phyloP scores from a whole-genome alignment of 1,140 invertebrate genomes.

The Diorhabda elongata region DNA sequence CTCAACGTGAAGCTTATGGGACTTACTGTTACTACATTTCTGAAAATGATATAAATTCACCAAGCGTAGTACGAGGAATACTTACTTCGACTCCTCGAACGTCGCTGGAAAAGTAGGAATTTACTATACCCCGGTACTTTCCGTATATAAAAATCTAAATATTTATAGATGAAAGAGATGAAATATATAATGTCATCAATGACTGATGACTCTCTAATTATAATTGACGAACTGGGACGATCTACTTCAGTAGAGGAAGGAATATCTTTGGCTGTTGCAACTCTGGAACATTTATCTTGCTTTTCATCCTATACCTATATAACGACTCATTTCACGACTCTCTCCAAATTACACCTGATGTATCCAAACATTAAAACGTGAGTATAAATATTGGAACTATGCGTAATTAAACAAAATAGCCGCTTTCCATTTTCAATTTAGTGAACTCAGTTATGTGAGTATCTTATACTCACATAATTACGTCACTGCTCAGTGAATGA shows the following conservation, averaged over 20 bases:
- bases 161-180: slow-evolving; percentile 73
- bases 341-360: slow-evolving; percentile 67
- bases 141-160: not conserved
- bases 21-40: no score
- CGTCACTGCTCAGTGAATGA: no score
- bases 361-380: slow-evolving; percentile 77
- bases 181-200: slow-evolving; percentile 71
- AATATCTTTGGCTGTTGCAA: slow-evolving; percentile 73
- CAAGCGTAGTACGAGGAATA: no score
- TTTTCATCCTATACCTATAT: slow-evolving; percentile 73
- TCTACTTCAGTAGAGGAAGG: slow-evolving; percentile 81
- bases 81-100: no score
- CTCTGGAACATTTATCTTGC: slow-evolving; percentile 69
- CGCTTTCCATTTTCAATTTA: no score
- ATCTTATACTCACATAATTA: no score
- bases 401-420: no score
- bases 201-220: slow-evolving; percentile 68
- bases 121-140: no score
- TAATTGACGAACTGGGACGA: slow-evolving; percentile 85
- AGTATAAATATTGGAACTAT: slow-evolving; percentile 4
- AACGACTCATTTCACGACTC: slow-evolving; percentile 76
- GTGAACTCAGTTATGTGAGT: no score
- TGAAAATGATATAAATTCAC: no score
- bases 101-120: no score
- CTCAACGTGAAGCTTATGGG: no score